phyloP scores from a whole-genome alignment of 2,797 vertebrate species.

The Enteromius argenteus region DNA sequence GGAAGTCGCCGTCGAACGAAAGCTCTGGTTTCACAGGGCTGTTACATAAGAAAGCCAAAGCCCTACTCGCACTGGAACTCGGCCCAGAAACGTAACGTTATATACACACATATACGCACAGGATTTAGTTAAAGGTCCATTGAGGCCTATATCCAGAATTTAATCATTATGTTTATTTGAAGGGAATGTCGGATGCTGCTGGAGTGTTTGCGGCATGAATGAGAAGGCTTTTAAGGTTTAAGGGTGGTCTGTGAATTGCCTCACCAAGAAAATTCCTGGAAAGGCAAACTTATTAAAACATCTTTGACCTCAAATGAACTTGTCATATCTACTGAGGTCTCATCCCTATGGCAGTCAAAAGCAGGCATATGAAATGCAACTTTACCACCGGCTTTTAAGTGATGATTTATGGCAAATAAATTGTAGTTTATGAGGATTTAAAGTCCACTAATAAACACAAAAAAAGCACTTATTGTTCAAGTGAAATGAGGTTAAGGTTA shows the following conservation, averaged over 20 bases:
- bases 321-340: conserved; percentile 18
- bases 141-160: conserved; percentile 23
- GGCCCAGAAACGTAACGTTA: conserved; percentile 28
- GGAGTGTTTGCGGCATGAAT: not conserved
- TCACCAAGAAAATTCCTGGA: conserved; percentile 12
- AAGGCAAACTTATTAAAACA: conserved; percentile 26
- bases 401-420: not conserved
- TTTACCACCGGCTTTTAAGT: not conserved
- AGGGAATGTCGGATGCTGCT: not conserved
- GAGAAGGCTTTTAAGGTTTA: conserved; percentile 33
- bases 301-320: conserved; percentile 27
- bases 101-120: not conserved
- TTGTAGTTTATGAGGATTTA: conserved; percentile 27
- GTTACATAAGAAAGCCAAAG: conserved; percentile 61
- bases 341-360: conserved; percentile 9
- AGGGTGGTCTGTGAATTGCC: conserved; percentile 26
- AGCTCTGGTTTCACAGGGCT: conserved; percentile 57
- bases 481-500: conserved; percentile 1
- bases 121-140: conserved; percentile 29
- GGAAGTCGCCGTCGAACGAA: conserved; percentile 60
- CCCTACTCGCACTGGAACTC: conserved; percentile 46
- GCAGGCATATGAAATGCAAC: not conserved
- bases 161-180: conserved; percentile 33
- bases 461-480: conserved; percentile 4
- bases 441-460: conserved; percentile 38